Evolutionary conservation across 2,888 invertebrate genomes (phyloP).

Genomic region (Eilema caniola): DNA sequence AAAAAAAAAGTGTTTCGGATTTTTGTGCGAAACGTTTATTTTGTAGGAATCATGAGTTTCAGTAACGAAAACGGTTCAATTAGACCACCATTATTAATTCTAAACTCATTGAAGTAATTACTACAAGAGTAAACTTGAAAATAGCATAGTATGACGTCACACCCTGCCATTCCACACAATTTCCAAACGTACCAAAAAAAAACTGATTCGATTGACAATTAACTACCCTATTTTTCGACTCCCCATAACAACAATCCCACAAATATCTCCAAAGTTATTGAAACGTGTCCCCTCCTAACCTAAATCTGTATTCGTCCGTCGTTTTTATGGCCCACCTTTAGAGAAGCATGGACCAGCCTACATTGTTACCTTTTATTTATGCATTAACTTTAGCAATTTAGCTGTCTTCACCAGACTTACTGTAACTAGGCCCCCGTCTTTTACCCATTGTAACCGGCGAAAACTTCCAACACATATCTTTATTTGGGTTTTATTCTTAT

Average conservation of each 20-base stretch:
- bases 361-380: constrained; percentile 84
- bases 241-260: not conserved
- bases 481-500: constrained; percentile 63
- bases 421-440: constrained; percentile 23
- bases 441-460: constrained; percentile 23
- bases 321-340: constrained; percentile 26
- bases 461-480: constrained; percentile 44
- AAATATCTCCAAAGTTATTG: constrained; percentile 2
- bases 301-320: constrained; percentile 16
- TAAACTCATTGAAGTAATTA: not conserved
- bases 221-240: not conserved
- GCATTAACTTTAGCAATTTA: constrained; percentile 83
- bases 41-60: not conserved
- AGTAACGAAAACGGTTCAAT: too few relatives aligned
- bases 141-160: not conserved
- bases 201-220: not conserved
- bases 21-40: too few relatives aligned
- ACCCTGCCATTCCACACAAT: not conserved
- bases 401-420: constrained; percentile 70
- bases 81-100: not conserved
- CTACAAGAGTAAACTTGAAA: not conserved
- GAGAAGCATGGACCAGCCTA: constrained; percentile 52
- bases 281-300: not conserved
- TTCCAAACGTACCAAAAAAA: not conserved
- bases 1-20: too few relatives aligned